phyloP scores from a whole-genome alignment of 2,113 vertebrate genomes.

The Epinephelus fuscoguttatus region DNA sequence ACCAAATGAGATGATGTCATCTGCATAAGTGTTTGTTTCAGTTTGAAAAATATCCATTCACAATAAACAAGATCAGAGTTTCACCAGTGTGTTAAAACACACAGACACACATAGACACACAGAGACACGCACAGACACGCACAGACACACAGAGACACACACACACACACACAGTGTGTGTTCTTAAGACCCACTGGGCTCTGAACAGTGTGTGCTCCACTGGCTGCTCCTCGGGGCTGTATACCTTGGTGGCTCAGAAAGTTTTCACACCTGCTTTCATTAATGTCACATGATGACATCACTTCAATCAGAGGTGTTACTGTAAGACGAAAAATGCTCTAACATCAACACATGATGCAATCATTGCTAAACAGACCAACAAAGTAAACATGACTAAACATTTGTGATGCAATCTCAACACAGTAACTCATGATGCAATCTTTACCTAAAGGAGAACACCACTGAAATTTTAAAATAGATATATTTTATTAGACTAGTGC shows the following conservation, averaged over 20 bases:
- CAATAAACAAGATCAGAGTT: too few relatives aligned
- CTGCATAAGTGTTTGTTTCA: too few relatives aligned
- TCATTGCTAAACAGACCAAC: not conserved
- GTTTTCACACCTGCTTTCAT: constrained; percentile 20
- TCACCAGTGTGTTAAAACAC: not conserved
- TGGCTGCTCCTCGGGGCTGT: not conserved
- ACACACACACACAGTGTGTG: not conserved
- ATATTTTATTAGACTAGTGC: too few relatives aligned
- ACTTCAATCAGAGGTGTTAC: not conserved
- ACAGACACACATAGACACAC: too few relatives aligned
- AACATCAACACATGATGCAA: constrained; percentile 8
- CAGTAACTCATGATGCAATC: not conserved
- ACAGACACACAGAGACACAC: too few relatives aligned
- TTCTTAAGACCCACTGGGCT: too few relatives aligned
- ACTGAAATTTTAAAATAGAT: not conserved
- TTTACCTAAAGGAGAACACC: not conserved
- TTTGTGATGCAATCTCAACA: not conserved
- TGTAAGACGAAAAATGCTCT: not conserved
- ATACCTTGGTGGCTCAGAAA: not conserved
- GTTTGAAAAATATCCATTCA: too few relatives aligned
- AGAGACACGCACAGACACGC: too few relatives aligned
- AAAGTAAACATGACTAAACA: not conserved
- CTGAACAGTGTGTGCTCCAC: not conserved
- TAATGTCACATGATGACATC: not conserved
- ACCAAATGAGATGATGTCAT: too few relatives aligned